phyloP scores from a whole-genome alignment of 2,888 invertebrate species.

The Drosophila greeni region DNA sequence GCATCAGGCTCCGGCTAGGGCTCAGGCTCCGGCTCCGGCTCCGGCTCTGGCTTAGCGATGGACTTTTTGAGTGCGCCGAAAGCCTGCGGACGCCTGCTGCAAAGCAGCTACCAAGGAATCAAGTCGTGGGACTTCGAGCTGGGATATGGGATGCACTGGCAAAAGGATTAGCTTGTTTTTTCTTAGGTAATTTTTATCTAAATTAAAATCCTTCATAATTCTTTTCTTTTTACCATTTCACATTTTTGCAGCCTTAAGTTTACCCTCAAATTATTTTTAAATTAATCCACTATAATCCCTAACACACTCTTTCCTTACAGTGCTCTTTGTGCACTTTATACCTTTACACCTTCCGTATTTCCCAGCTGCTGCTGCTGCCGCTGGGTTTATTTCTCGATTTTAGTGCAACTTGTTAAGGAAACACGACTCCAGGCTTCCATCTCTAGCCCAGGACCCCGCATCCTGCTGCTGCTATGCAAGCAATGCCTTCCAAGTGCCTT shows the following conservation, averaged over 20 bases:
- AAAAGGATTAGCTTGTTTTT: too few species aligned
- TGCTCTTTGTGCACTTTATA: conserved; percentile 1
- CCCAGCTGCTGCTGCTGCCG: background rate
- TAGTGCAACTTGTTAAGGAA: conserved; percentile 6
- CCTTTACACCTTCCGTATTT: conserved; percentile 1
- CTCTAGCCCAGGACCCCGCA: conserved; percentile 10
- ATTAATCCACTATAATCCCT: too few species aligned
- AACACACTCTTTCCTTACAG: background rate
- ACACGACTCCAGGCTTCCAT: conserved; percentile 23
- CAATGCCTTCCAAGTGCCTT: conserved; percentile 56
- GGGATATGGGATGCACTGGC: background rate
- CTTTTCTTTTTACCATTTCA: background rate
- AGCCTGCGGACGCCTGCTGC: conserved; percentile 15
- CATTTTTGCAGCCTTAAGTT: background rate
- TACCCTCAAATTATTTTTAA: background rate
- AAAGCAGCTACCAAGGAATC: conserved; percentile 7
- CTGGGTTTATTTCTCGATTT: conserved; percentile 9
- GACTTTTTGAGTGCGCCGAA: conserved; percentile 17
- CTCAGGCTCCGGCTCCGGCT: background rate
- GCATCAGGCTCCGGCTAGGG: conserved; percentile 16
- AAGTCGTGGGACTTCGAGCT: conserved; percentile 7
- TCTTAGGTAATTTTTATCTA: background rate
- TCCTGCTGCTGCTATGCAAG: conserved; percentile 16
- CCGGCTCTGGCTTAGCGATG: conserved; percentile 28
- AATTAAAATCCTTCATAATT: too few species aligned